phyloP scores from a whole-genome alignment of 2,113 vertebrate species.

The Piaya cayana region DNA sequence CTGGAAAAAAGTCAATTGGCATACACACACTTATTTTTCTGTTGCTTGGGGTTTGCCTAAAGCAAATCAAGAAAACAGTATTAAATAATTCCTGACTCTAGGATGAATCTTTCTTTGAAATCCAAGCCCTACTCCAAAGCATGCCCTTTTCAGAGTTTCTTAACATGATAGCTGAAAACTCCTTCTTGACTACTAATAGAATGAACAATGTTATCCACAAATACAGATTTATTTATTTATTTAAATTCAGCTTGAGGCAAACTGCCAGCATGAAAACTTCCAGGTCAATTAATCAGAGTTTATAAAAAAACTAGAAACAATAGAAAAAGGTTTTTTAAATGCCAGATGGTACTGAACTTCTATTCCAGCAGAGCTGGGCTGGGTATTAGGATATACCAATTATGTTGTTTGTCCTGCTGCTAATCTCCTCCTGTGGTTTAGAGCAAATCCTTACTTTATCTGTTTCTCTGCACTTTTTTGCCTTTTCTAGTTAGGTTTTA shows the following conservation, averaged over 20 bases:
- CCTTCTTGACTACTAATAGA: neutral
- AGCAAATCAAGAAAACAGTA: neutral
- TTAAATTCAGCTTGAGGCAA: conserved; percentile 10
- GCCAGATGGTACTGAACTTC: neutral
- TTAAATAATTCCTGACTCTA: conserved; percentile 7
- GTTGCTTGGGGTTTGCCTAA: neutral
- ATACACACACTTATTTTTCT: neutral
- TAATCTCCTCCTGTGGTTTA: neutral
- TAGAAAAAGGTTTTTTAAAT: neutral
- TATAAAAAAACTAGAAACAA: conserved; percentile 20
- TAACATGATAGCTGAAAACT: neutral
- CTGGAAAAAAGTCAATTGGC: neutral
- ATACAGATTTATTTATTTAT: neutral
- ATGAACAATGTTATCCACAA: conserved; percentile 28
- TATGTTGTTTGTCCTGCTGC: neutral
- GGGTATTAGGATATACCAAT: neutral
- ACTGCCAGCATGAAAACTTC: conserved; percentile 6
- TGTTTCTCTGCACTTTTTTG: neutral
- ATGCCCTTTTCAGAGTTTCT: neutral
- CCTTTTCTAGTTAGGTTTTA: neutral
- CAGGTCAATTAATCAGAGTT: conserved; percentile 14
- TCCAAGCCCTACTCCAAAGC: neutral
- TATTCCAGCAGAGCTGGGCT: neutral
- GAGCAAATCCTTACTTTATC: neutral
- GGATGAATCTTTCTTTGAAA: conserved; percentile 15